A percentile compares a stretch with the other conserved stretches of the same genome.
These are phyloP conservation scores for Acromyrmex charruanus DNA, from an alignment of 1,140 invertebrate genomes.

Conservation along the genomic window DNA sequence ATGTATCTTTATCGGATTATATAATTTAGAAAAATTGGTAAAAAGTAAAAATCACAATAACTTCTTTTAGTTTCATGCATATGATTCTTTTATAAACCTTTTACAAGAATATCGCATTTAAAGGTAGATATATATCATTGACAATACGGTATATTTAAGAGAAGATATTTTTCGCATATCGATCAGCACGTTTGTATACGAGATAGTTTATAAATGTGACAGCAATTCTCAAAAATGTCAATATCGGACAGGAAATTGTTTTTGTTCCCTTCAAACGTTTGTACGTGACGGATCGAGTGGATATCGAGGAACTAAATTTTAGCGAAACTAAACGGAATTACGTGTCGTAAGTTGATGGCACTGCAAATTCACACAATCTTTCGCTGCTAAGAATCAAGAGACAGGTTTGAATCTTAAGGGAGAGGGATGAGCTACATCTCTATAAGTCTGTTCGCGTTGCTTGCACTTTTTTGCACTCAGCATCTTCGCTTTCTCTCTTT, in stretches of 20 bases:
- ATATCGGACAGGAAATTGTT: constrained; percentile 37
- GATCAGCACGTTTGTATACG: neutral
- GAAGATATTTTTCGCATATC: constrained; percentile 11
- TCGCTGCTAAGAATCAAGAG: neutral
- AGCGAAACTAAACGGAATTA: neutral
- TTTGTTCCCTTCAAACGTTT: neutral
- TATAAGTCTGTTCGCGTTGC: neutral
- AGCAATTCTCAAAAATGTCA: constrained; percentile 19
- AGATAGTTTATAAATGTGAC: constrained; percentile 27
- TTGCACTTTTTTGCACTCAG: too few relatives aligned
- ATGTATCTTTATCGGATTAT: neutral
- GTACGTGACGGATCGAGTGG: constrained; percentile 12
- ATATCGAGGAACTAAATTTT: constrained; percentile 23
- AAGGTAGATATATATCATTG: neutral
- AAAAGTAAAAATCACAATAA: constrained; percentile 47
- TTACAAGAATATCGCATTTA: constrained; percentile 53
- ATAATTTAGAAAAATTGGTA: neutral
- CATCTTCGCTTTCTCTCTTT: too few relatives aligned
- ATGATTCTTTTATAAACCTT: constrained; percentile 28
- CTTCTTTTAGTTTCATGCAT: constrained; percentile 42
- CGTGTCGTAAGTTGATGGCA: neutral
- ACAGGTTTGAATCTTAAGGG: neutral
- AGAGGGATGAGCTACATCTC: neutral
- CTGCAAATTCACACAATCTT: neutral
- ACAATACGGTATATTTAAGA: neutral